Evolutionary conservation across 1,140 invertebrate genomes (phyloP).

Genomic region (Pseudomyrmex pallidus): DNA sequence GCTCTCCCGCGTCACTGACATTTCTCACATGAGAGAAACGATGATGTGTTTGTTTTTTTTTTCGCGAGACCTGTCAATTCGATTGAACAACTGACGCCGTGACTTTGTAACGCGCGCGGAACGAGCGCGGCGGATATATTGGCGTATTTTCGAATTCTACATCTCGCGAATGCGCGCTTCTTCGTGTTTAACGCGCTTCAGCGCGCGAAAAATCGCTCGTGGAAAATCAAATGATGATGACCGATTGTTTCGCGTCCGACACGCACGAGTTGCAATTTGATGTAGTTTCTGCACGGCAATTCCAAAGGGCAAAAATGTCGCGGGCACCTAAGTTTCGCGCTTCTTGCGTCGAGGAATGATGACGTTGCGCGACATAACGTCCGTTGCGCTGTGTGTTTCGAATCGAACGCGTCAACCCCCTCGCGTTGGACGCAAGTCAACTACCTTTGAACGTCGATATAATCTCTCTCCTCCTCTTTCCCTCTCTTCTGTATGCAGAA

Average conservation of each 20-base stretch:
- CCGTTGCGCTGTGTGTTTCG: constrained; percentile 12
- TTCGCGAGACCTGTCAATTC: not conserved
- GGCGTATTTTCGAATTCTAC: not conserved
- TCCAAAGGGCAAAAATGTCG: constrained; percentile 1
- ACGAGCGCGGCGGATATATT: no score
- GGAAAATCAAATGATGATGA: constrained; percentile 34
- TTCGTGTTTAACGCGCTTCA: not conserved
- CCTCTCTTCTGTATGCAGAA: constrained; percentile 45
- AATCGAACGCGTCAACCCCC: constrained; percentile 31
- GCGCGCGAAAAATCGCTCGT: constrained; percentile 3
- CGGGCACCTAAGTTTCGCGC: constrained; percentile 1
- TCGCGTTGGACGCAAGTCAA: constrained; percentile 53
- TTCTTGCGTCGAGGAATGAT: constrained; percentile 14
- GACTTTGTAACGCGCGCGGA: constrained; percentile 8
- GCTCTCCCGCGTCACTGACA: not conserved
- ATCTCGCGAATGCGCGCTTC: constrained; percentile 22
- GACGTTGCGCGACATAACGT: constrained; percentile 43
- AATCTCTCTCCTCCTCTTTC: constrained; percentile 50
- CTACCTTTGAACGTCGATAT: constrained; percentile 54
- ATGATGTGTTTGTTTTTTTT: not conserved
- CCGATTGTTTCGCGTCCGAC: not conserved
- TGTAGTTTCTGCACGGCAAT: constrained; percentile 9
- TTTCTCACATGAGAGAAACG: no score
- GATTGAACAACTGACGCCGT: constrained; percentile 35
- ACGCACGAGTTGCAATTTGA: constrained; percentile 18